Conservation (phyloP, 2,113 vertebrate genomes). For the Phalacrocorax aristotelis region DNA sequence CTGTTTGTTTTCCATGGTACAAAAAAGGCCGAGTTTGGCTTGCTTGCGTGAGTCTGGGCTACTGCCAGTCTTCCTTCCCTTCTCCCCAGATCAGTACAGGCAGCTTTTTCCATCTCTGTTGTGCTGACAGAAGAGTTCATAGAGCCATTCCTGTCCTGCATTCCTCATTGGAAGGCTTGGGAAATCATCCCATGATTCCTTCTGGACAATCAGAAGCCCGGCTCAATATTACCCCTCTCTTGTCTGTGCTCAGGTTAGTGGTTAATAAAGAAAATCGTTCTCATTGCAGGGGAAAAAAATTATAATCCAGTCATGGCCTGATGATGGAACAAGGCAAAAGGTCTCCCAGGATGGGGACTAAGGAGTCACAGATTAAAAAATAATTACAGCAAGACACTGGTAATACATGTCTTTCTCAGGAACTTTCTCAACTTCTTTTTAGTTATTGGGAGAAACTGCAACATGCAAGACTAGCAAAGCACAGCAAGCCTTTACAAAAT, state of each 20-base stretch:
- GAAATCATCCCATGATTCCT: background rate
- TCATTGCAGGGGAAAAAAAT: background rate
- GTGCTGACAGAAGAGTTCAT: background rate
- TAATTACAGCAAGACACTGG: background rate
- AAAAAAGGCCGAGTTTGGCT: background rate
- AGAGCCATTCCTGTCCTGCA: background rate
- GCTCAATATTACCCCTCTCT: accelerated
- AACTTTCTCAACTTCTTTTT: background rate
- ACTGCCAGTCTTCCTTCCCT: background rate
- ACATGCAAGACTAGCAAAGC: background rate
- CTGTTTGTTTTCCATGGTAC: background rate
- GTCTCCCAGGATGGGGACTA: background rate
- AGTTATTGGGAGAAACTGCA: background rate
- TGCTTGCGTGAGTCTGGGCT: background rate
- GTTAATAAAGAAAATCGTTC: background rate
- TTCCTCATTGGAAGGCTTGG: background rate
- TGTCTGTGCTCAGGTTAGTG: background rate
- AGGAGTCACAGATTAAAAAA: background rate
- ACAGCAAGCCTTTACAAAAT: background rate
- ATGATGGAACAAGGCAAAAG: background rate
- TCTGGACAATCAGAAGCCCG: background rate
- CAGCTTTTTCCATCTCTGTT: background rate
- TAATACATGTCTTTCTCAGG: background rate
- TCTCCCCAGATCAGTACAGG: background rate
- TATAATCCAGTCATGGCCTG: background rate